phyloP scores from a whole-genome alignment of 2,888 invertebrate species.

The Oligia strigilis region DNA sequence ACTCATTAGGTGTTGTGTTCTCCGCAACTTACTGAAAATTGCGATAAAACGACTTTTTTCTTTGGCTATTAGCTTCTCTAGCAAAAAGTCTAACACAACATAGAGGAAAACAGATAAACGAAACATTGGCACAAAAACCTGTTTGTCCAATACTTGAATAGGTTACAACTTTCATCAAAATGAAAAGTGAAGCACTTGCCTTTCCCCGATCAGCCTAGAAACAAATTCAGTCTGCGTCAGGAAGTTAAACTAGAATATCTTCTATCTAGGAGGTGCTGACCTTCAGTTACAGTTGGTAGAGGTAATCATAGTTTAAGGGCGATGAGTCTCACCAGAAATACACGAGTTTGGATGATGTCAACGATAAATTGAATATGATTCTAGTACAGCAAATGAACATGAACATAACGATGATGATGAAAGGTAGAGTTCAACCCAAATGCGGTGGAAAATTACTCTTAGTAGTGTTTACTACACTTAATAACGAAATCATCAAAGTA shows the following conservation, averaged over 20 bases:
- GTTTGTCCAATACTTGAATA: constrained; percentile 23
- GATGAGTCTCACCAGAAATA: constrained; percentile 9
- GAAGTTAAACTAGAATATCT: constrained; percentile 13
- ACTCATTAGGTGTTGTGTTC: constrained; percentile 40
- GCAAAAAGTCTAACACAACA: constrained; percentile 12
- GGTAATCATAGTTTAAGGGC: constrained; percentile 21
- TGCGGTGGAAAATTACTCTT: constrained; percentile 1
- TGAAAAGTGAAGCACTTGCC: constrained; percentile 21
- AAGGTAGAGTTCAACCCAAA: not conserved
- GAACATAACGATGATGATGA: constrained; percentile 3
- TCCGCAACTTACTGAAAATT: constrained; percentile 14
- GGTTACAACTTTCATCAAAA: constrained; percentile 28
- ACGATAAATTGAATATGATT: constrained; percentile 27
- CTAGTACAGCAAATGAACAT: not conserved
- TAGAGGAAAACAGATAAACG: not conserved
- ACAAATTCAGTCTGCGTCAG: not conserved
- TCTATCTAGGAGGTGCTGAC: not conserved
- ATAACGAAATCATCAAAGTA: not conserved
- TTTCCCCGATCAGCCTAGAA: not conserved
- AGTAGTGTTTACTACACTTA: not conserved
- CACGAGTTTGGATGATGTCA: constrained; percentile 29
- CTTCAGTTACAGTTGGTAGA: constrained; percentile 18
- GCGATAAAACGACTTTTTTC: constrained; percentile 15
- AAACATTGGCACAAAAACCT: constrained; percentile 25
- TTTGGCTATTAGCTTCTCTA: not conserved